Conservation (phyloP, 2,888 invertebrate species). For the Pyrrhia umbra region DNA sequence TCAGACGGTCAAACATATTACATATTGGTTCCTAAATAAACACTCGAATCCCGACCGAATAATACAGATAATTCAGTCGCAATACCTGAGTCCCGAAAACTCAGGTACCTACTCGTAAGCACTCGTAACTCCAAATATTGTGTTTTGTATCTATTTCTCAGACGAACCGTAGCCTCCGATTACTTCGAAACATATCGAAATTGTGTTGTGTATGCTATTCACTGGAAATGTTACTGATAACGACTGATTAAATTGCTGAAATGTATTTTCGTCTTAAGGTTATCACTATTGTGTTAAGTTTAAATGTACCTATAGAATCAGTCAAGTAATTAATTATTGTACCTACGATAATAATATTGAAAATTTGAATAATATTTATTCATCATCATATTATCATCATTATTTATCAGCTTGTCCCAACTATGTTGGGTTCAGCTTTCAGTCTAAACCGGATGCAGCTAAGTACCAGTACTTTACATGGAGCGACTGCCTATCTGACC, state of each 20-base stretch:
- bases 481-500: too few species aligned
- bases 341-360: too few species aligned
- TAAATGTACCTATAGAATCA: too few species aligned
- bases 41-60: neutral
- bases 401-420: too few species aligned
- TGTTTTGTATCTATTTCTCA: slow-evolving; percentile 4
- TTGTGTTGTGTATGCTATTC: neutral
- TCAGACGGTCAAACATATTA: neutral
- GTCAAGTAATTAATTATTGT: too few species aligned
- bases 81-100: neutral
- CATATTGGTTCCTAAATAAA: slow-evolving; percentile 1
- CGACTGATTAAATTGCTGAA: neutral
- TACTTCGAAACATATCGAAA: neutral
- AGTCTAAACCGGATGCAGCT: too few species aligned
- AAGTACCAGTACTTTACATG: too few species aligned
- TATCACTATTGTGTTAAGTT: too few species aligned
- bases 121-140: slow-evolving; percentile 8
- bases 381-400: too few species aligned
- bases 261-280: neutral
- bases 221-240: too few species aligned
- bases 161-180: slow-evolving; percentile 1
- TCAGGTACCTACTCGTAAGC: neutral
- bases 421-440: too few species aligned
- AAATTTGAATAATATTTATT: too few species aligned
- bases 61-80: slow-evolving; percentile 1